Evolutionary conservation across 2,888 invertebrate genomes (phyloP).

Genomic region (Trissolcus brochymenae): DNA sequence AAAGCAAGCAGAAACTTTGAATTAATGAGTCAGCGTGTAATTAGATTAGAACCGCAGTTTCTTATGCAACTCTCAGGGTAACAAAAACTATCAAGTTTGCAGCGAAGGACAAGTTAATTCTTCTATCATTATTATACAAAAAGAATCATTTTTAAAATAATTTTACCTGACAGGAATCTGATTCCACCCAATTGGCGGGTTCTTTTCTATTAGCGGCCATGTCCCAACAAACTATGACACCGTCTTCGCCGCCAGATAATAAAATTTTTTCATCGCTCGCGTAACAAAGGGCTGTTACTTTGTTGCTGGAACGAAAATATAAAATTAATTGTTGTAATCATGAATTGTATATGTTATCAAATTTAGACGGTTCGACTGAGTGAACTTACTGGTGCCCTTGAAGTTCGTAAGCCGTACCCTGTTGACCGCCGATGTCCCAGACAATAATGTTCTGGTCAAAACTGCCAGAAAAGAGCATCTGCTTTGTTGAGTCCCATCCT

Average conservation of each 20-base stretch:
- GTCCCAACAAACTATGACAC: slow-evolving; percentile 95
- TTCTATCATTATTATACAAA: too few species aligned
- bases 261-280: slow-evolving; percentile 87
- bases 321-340: neutral
- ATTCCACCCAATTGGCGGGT: slow-evolving; percentile 97
- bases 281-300: slow-evolving; percentile 93
- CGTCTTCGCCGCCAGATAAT: slow-evolving; percentile 94
- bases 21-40: too few species aligned
- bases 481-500: slow-evolving; percentile 94
- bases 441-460: slow-evolving; percentile 97
- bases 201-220: slow-evolving; percentile 92
- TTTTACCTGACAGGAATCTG: slow-evolving; percentile 85
- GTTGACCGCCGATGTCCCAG: slow-evolving; percentile 98
- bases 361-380: neutral
- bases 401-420: slow-evolving; percentile 97
- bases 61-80: too few species aligned
- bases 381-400: slow-evolving; percentile 90
- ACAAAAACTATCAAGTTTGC: too few species aligned
- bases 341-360: neutral
- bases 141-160: neutral
- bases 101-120: too few species aligned
- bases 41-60: too few species aligned
- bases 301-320: slow-evolving; percentile 78
- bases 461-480: slow-evolving; percentile 96
- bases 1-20: too few species aligned